Percentiles rank a stretch among this genome's conserved stretches.
phyloP scores from a whole-genome alignment of 2,888 invertebrate genomes.

The Alentia gelatinosa region DNA sequence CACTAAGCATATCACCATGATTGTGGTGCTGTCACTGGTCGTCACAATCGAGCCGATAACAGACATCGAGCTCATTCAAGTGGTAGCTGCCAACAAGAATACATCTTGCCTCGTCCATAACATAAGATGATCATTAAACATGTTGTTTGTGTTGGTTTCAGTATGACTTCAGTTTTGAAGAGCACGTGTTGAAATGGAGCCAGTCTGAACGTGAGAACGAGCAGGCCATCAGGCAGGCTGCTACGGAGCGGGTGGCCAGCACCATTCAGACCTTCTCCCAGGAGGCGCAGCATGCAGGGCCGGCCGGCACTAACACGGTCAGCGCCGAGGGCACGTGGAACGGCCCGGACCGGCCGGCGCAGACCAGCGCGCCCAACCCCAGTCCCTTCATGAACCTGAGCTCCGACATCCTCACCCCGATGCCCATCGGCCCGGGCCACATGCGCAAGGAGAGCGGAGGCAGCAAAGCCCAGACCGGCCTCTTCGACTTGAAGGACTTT shows the following conservation, averaged over 20 bases:
- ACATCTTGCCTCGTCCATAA: too few species aligned
- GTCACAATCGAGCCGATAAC: not conserved
- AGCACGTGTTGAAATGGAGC: conserved; percentile 54
- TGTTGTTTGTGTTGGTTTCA: conserved; percentile 48
- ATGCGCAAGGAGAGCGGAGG: not conserved
- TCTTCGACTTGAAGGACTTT: conserved; percentile 87
- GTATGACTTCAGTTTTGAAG: conserved; percentile 60
- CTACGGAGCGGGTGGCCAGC: conserved; percentile 42
- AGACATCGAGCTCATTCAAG: too few species aligned
- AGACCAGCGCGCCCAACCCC: not conserved
- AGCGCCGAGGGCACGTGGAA: not conserved
- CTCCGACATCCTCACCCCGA: conserved; percentile 55
- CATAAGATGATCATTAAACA: too few species aligned
- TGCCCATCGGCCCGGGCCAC: conserved; percentile 11
- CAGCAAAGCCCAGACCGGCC: conserved; percentile 7
- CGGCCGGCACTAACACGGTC: not conserved
- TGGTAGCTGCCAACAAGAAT: not conserved
- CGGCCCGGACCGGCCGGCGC: too few species aligned
- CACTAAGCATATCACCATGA: too few species aligned
- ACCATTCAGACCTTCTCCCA: conserved; percentile 54
- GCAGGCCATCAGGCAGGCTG: conserved; percentile 41
- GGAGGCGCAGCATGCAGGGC: not conserved
- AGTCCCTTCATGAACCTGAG: conserved; percentile 33
- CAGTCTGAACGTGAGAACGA: conserved; percentile 39
- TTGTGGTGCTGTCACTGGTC: too few species aligned